These are phyloP conservation scores for Callionymus lyra DNA, from an alignment of 2,113 vertebrate species.

Conservation along the genomic window DNA sequence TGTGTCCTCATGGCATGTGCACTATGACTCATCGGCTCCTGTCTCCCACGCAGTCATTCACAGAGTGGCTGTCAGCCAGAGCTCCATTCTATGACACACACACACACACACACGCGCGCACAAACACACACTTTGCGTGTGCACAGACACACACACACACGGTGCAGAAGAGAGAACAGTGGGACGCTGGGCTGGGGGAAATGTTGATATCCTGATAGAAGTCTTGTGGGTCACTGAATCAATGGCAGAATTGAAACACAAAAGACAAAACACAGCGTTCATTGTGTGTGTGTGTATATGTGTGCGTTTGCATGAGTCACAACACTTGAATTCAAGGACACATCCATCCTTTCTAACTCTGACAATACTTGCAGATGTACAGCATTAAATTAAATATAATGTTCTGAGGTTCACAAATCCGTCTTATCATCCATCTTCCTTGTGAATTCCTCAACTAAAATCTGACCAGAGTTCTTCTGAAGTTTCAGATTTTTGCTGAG, in stretches of 20 bases:
- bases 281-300: constrained; percentile 9
- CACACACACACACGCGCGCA: constrained; percentile 7
- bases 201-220: constrained; percentile 50
- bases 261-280: constrained; percentile 30
- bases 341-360: no score
- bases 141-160: constrained; percentile 18
- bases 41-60: constrained; percentile 45
- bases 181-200: constrained; percentile 42
- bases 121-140: neutral
- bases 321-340: no score
- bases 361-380: no score
- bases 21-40: constrained; percentile 65
- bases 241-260: constrained; percentile 57
- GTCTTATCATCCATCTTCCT: no score
- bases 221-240: constrained; percentile 43
- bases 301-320: neutral
- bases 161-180: constrained; percentile 18
- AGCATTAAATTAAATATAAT: no score
- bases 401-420: no score
- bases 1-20: constrained; percentile 62
- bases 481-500: no score
- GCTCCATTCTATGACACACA: constrained; percentile 3
- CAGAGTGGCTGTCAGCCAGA: neutral
- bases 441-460: no score
- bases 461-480: no score